Base-by-base conservation (phyloP, 2,888 invertebrate genomes). In the Zonitis immaculata region DNA sequence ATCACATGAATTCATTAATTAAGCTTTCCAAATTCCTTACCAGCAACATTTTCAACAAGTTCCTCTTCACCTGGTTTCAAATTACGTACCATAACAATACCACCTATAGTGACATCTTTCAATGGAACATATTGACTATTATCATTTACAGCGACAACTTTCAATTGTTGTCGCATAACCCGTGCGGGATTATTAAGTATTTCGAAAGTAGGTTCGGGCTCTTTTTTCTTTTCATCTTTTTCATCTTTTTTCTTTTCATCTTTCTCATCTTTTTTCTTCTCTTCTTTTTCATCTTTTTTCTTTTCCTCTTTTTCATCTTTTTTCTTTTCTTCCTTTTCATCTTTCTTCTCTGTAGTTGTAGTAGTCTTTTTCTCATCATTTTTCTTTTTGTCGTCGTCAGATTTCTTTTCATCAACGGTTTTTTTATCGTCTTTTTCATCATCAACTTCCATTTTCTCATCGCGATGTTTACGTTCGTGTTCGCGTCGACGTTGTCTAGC, bases 161-260 rank as follows among this genome's bases (percentile, higher is more conserved):
- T 90, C 39, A 90, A 73, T 72, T 97, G 99, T 69, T 94, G 93
- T 59, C 95, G 87, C 82, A 99, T 87, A 1, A 94, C 87, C 51
- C 99, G 85, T 0, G 95, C 95, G 0, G 99, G 99, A 79, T 99
- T 99, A 66, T 86, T 86, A 42, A 99, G 78, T 60, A 95, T 88
- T 76, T 96, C 95, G 76, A 91, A 95, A 58, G 78, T 85, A 0
- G 96, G 91, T 71, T 99, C 99, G 0, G 94, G 89, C 72, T 99
- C 98, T 69, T 91, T 89, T 73, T 80, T 80, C 62, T 80, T 79
- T 53, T 81, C 79, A 52, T 80, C 77, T 52, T 80, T 79, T 57
- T 79, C 77, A 32, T 77, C 76, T 53, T 77, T 77, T 54, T 78
- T 73, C 22, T 77, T 75, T 12, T 74, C 69, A 32, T 76, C 74